Percentiles rank a stretch among this genome's conserved stretches.
Conservation (phyloP, 2,888 invertebrate species). For the Hypselothyrea guttata region DNA sequence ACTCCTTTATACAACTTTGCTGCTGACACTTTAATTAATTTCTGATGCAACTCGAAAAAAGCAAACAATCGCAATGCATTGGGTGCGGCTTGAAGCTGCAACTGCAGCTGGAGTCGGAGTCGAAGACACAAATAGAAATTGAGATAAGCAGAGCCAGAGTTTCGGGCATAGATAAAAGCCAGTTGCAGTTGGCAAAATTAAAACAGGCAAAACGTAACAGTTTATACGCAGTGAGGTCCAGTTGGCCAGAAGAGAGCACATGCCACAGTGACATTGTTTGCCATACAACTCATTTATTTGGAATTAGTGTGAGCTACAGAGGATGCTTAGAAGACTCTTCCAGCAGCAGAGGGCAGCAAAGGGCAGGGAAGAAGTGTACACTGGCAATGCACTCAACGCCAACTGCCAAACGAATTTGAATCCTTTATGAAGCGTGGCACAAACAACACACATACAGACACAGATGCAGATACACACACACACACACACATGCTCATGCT, state of each 20-base stretch:
- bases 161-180: slow-evolving; percentile 31
- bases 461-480: slow-evolving; percentile 28
- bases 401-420: slow-evolving; percentile 75
- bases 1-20: slow-evolving; percentile 58
- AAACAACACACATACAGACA: slow-evolving; percentile 44
- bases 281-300: slow-evolving; percentile 79
- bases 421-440: slow-evolving; percentile 80
- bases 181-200: slow-evolving; percentile 56
- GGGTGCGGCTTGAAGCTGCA: slow-evolving; percentile 19
- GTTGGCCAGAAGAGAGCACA: slow-evolving; percentile 23
- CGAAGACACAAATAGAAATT: slow-evolving; percentile 13
- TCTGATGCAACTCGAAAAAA: slow-evolving; percentile 33
- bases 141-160: not conserved
- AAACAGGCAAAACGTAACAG: slow-evolving; percentile 52
- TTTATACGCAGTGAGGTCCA: slow-evolving; percentile 7
- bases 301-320: slow-evolving; percentile 64
- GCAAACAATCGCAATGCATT: slow-evolving; percentile 51
- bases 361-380: slow-evolving; percentile 2
- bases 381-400: slow-evolving; percentile 66
- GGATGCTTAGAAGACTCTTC: too few relatives aligned
- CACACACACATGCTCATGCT: slow-evolving; percentile 71
- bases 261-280: slow-evolving; percentile 70
- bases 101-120: not conserved
- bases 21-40: slow-evolving; percentile 62
- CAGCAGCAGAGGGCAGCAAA: not conserved